Evolutionary conservation across 2,888 invertebrate genomes (phyloP).

Genomic region (Lithophane semibrunnea): DNA sequence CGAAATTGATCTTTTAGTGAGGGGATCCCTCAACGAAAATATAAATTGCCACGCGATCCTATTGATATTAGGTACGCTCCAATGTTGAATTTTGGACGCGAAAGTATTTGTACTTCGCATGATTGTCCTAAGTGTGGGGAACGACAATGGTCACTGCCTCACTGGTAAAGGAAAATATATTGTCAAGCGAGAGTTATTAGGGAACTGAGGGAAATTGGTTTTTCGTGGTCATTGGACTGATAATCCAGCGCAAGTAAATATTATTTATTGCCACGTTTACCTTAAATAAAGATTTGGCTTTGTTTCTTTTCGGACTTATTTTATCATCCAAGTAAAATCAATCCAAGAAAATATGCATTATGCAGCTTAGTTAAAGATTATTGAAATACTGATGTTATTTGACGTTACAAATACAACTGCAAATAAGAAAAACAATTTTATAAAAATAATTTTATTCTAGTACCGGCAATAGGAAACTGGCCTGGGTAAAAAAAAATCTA

Average conservation of each 20-base stretch:
- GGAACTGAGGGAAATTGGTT: constrained; percentile 51
- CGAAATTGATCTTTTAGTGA: constrained; percentile 90
- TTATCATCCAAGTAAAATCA: neutral
- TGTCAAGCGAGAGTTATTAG: constrained; percentile 56
- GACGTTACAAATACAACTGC: neutral
- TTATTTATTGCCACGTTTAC: constrained; percentile 27
- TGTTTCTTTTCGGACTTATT: neutral
- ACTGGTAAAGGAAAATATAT: constrained; percentile 53
- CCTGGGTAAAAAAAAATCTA: too few species aligned
- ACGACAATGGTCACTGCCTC: constrained; percentile 36
- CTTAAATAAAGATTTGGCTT: constrained; percentile 18
- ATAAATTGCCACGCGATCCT: constrained; percentile 85
- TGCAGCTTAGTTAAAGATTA: neutral
- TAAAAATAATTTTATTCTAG: neutral
- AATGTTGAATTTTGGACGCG: constrained; percentile 69
- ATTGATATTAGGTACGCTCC: constrained; percentile 80
- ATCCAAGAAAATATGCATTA: neutral
- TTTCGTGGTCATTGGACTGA: constrained; percentile 36
- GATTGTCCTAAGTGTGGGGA: constrained; percentile 54
- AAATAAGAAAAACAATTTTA: neutral
- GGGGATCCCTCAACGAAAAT: constrained; percentile 86
- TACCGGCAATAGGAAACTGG: too few species aligned
- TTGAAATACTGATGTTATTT: neutral
- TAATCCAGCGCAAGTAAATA: constrained; percentile 53
- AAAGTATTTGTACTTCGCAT: constrained; percentile 66